Evolutionary conservation across 2,888 invertebrate species (phyloP).

Genomic region (Neoaliturus tenellus): DNA sequence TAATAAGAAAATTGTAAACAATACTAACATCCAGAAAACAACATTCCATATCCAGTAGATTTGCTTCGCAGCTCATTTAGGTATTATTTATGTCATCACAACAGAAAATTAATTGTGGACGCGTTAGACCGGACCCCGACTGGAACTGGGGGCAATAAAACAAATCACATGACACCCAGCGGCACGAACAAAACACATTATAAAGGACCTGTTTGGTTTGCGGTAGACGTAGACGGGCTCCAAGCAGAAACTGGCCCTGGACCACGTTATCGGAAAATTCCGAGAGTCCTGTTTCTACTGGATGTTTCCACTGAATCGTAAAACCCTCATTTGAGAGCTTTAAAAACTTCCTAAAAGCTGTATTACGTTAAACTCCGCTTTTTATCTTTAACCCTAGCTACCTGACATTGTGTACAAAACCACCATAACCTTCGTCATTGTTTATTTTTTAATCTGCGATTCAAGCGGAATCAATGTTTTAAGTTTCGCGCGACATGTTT

Average conservation of each 20-base stretch:
- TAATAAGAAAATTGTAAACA: constrained; percentile 2
- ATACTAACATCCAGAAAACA: background rate
- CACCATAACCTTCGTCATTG: no score
- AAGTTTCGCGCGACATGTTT: no score
- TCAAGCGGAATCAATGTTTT: no score
- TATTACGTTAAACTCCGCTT: no score
- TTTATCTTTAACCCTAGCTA: no score
- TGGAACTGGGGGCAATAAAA: background rate
- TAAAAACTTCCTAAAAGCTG: background rate
- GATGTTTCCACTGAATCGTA: background rate
- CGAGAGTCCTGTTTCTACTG: background rate
- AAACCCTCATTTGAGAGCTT: background rate
- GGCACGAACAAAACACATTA: background rate
- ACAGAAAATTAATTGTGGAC: background rate
- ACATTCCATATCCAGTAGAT: background rate
- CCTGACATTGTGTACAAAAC: no score
- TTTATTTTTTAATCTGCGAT: no score
- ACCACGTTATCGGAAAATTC: background rate
- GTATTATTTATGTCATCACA: background rate
- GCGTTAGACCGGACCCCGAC: background rate
- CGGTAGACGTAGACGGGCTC: background rate
- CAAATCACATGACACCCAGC: background rate
- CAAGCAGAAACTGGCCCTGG: background rate
- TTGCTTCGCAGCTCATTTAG: background rate
- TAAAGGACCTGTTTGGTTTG: background rate